phyloP scores from a whole-genome alignment of 2,113 vertebrate species.

The Merops nubicus region DNA sequence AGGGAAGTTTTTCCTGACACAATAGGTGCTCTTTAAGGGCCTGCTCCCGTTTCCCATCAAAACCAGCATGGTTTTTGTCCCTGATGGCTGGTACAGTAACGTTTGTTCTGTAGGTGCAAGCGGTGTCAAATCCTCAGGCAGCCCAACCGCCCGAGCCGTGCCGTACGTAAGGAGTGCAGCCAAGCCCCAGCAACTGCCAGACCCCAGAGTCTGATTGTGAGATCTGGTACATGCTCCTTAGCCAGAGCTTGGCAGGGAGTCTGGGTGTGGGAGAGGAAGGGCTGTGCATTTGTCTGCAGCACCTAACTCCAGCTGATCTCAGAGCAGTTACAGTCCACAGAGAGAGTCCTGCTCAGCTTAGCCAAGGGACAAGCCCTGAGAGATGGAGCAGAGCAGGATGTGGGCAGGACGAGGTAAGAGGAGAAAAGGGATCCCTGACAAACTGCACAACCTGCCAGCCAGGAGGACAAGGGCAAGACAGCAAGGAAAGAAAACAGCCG shows the following conservation, averaged over 20 bases:
- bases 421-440: not conserved
- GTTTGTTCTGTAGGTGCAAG: not conserved
- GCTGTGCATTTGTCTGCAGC: not conserved
- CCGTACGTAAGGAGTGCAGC: not conserved
- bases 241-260: slow-evolving; percentile 11
- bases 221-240: not conserved
- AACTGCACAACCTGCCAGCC: not conserved
- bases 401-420: not conserved
- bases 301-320: not conserved
- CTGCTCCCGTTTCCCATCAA: not conserved
- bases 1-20: not conserved
- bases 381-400: not conserved
- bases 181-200: not conserved
- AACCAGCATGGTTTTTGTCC: not conserved
- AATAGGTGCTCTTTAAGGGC: not conserved
- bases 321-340: not conserved
- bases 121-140: not conserved
- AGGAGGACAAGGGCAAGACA: not conserved
- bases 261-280: slow-evolving; percentile 19
- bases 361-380: not conserved
- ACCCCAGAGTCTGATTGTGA: not conserved
- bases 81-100: not conserved
- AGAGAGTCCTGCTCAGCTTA: slow-evolving; percentile 27
- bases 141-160: not conserved
- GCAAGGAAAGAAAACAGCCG: not conserved